These are phyloP conservation scores for Tiliacea aurago DNA, from an alignment of 2,888 invertebrate species.

Conservation along the genomic window DNA sequence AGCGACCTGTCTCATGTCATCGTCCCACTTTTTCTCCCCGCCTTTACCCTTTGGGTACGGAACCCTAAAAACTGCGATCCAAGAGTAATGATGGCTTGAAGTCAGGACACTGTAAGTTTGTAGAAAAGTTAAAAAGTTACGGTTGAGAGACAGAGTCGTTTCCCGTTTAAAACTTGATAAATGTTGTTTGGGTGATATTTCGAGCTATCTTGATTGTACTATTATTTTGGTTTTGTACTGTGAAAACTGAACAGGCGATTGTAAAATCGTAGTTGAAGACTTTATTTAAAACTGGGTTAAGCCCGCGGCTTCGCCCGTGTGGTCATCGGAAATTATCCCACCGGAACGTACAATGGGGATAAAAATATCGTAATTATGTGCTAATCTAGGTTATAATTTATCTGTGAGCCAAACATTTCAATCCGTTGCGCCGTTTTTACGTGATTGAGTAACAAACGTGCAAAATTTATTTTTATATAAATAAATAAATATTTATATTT, in stretches of 20 bases:
- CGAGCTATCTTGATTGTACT: constrained; percentile 19
- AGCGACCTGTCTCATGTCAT: too few species aligned
- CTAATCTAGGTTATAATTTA: neutral
- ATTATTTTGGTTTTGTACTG: constrained; percentile 1
- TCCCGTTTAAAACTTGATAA: constrained; percentile 45
- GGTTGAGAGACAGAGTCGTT: constrained; percentile 30
- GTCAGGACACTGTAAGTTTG: constrained; percentile 31
- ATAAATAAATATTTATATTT: too few species aligned
- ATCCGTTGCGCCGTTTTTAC: too few species aligned
- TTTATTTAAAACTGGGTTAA: neutral
- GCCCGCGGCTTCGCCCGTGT: neutral
- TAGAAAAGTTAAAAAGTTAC: constrained; percentile 5
- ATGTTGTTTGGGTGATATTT: constrained; percentile 23
- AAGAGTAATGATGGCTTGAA: constrained; percentile 57
- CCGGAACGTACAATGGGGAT: neutral
- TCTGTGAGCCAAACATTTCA: too few species aligned
- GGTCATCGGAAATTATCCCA: neutral
- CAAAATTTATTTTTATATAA: too few species aligned
- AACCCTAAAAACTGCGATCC: constrained; percentile 44
- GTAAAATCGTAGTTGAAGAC: too few species aligned
- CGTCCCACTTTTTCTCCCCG: too few species aligned
- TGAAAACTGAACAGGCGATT: neutral
- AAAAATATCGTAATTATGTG: neutral
- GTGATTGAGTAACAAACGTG: too few species aligned
- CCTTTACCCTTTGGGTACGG: neutral